phyloP scores from a whole-genome alignment of 2,113 vertebrate genomes.

The Cyanoderma ruficeps region DNA sequence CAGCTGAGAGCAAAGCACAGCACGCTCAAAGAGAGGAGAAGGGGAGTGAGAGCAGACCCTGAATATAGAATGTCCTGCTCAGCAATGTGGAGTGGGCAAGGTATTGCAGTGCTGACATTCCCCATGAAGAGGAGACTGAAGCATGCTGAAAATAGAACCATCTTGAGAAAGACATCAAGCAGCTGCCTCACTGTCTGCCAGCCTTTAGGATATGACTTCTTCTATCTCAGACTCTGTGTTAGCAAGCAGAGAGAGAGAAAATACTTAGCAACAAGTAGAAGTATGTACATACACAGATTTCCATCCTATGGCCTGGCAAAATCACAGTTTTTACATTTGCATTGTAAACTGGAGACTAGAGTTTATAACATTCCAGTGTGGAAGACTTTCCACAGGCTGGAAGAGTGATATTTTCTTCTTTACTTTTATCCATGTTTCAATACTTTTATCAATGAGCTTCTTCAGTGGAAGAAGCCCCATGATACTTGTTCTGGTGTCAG shows the following conservation, averaged over 20 bases:
- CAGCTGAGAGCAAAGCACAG: not conserved
- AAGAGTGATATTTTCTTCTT: not conserved
- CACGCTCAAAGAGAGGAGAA: not conserved
- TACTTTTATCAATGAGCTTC: not conserved
- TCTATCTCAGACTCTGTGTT: not conserved
- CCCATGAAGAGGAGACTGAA: not conserved
- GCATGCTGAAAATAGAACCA: slow-evolving; percentile 31
- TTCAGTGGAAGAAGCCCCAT: not conserved
- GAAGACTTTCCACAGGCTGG: not conserved
- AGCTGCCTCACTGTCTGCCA: not conserved
- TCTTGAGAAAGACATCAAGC: not conserved
- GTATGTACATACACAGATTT: not conserved
- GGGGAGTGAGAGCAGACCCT: not conserved
- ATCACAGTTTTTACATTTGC: not conserved
- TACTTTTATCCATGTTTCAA: not conserved
- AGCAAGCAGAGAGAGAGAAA: not conserved
- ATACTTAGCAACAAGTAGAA: not conserved
- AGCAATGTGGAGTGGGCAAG: not conserved
- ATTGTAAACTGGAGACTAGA: not conserved
- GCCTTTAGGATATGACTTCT: not conserved
- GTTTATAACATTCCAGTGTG: not conserved
- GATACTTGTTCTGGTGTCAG: not conserved
- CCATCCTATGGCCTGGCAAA: not conserved
- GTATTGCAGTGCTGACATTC: slow-evolving; percentile 14
- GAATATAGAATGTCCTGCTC: not conserved